Evolutionary conservation across 1,140 invertebrate species (phyloP).

Genomic region (Euwallacea similis): DNA sequence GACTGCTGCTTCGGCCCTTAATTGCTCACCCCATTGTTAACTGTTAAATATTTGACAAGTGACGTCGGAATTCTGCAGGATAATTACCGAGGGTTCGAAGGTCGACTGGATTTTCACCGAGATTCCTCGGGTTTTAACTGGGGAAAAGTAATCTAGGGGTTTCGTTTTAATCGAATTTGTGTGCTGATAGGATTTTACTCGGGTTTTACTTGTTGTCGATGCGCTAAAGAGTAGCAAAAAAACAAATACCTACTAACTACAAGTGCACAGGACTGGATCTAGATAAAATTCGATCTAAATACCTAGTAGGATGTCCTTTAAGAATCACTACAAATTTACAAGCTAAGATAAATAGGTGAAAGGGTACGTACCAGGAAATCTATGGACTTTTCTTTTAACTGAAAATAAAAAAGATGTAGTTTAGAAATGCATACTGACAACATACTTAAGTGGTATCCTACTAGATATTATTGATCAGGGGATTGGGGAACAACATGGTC

Average conservation of each 20-base stretch:
- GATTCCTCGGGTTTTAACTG: slow-evolving; percentile 1
- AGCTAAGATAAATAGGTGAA: slow-evolving; percentile 1
- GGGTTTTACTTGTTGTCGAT: slow-evolving; percentile 8
- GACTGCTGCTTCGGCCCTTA: too few relatives aligned
- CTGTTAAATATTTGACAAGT: slow-evolving; percentile 14
- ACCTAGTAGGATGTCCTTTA: slow-evolving; percentile 31
- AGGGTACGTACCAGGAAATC: slow-evolving; percentile 49
- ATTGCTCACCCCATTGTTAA: not conserved
- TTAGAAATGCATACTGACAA: slow-evolving; percentile 2
- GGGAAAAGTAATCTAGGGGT: slow-evolving; percentile 1
- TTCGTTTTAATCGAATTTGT: slow-evolving; percentile 10
- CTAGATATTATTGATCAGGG: not conserved
- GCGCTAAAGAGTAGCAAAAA: not conserved
- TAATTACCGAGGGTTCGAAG: slow-evolving; percentile 11
- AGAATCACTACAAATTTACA: not conserved
- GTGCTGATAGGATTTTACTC: not conserved
- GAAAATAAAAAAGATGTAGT: slow-evolving; percentile 43
- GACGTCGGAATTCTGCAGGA: slow-evolving; percentile 6
- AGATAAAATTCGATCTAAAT: slow-evolving; percentile 31
- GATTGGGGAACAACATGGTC: too few relatives aligned
- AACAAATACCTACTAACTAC: too few relatives aligned
- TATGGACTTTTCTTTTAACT: slow-evolving; percentile 50
- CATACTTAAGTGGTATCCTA: not conserved
- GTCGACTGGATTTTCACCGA: slow-evolving; percentile 5
- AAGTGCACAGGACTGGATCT: not conserved